Conservation (phyloP, 1,140 invertebrate species). For the Coenobita brevimanus region DNA sequence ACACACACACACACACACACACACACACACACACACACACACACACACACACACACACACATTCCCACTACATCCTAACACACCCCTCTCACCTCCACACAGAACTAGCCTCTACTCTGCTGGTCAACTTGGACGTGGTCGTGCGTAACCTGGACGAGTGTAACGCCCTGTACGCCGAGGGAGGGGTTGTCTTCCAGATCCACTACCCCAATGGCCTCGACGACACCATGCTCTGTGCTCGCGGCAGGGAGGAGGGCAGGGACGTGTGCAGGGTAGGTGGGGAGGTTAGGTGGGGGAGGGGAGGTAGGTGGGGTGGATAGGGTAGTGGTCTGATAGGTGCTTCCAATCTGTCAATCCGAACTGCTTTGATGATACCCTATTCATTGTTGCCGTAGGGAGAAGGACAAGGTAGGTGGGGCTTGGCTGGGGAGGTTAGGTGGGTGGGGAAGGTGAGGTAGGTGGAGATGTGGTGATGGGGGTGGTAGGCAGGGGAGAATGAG, state of each 20-base stretch:
- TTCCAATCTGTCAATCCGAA: too few relatives aligned
- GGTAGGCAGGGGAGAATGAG: too few relatives aligned
- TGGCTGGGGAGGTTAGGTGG: too few relatives aligned
- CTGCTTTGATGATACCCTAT: too few relatives aligned
- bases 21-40: not conserved
- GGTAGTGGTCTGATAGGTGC: too few relatives aligned
- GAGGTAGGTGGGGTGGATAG: too few relatives aligned
- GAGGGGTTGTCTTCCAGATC: not conserved
- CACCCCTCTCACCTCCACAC: not conserved
- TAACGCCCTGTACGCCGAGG: conserved; percentile 2
- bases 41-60: not conserved
- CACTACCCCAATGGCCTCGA: not conserved
- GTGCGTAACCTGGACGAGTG: not conserved
- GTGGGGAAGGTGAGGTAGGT: too few relatives aligned
- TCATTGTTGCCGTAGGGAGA: too few relatives aligned
- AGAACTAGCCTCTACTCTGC: conserved; percentile 7
- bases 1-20: not conserved
- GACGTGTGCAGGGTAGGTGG: conserved; percentile 16
- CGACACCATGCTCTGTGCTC: not conserved
- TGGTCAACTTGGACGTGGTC: not conserved
- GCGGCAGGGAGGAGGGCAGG: not conserved
- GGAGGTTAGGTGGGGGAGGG: too few relatives aligned
- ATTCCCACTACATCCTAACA: not conserved
- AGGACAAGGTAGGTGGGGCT: too few relatives aligned
- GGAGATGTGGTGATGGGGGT: too few relatives aligned